These are phyloP conservation scores for Gymnoscelis rufifasciata DNA, from an alignment of 2,888 invertebrate genomes.

Conservation along the genomic window DNA sequence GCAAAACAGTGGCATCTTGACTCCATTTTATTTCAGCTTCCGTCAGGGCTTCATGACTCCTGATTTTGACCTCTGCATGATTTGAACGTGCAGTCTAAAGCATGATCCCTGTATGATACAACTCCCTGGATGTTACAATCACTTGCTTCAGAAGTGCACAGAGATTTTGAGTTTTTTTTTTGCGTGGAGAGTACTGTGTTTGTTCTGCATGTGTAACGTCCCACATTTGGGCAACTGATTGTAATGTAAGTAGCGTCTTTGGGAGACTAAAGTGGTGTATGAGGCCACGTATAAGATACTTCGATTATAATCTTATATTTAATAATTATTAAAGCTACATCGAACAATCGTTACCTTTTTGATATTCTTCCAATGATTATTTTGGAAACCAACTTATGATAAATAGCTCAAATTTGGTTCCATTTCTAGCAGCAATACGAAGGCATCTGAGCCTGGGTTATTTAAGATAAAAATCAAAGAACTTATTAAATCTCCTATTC, in stretches of 20 bases:
- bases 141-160: constrained; percentile 53
- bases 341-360: too few relatives aligned
- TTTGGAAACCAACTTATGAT: too few relatives aligned
- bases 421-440: too few relatives aligned
- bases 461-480: too few relatives aligned
- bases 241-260: constrained; percentile 1
- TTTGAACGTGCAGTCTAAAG: constrained; percentile 37
- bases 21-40: background rate
- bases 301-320: too few relatives aligned
- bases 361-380: too few relatives aligned
- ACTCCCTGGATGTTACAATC: constrained; percentile 46
- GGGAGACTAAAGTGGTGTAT: too few relatives aligned
- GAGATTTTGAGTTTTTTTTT: constrained; percentile 30
- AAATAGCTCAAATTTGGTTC: too few relatives aligned
- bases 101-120: constrained; percentile 58
- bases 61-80: constrained; percentile 39
- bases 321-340: too few relatives aligned
- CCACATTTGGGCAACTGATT: background rate
- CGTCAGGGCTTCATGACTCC: background rate
- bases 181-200: constrained; percentile 45
- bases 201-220: constrained; percentile 38
- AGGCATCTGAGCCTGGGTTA: too few relatives aligned
- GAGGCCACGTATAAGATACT: too few relatives aligned
- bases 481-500: too few relatives aligned
- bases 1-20: background rate